Evolutionary conservation across 1,140 invertebrate genomes (phyloP).

Genomic region (Dinothrombium tinctorium): DNA sequence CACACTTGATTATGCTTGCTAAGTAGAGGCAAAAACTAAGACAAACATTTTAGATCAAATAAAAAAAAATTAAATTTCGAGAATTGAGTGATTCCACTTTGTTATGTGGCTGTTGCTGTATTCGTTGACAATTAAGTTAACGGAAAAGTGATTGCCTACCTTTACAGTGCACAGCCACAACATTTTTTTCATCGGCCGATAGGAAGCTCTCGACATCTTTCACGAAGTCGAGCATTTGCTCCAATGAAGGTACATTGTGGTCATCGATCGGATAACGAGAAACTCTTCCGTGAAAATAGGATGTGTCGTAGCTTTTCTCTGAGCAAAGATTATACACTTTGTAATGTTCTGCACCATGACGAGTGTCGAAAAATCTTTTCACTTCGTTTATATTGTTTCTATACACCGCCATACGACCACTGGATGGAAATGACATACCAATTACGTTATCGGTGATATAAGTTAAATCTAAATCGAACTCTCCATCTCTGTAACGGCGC

Average conservation of each 20-base stretch:
- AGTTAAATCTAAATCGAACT: conserved; percentile 33
- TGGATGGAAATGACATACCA: conserved; percentile 35
- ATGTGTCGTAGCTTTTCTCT: conserved; percentile 31
- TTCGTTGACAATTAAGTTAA: not conserved
- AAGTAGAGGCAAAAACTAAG: no score
- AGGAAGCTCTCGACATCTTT: conserved; percentile 28
- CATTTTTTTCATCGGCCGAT: conserved; percentile 25
- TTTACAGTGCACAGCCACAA: conserved; percentile 38
- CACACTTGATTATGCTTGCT: no score
- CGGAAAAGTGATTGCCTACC: conserved; percentile 14
- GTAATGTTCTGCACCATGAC: conserved; percentile 29
- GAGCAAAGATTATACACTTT: conserved; percentile 36
- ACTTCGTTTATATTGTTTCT: conserved; percentile 34
- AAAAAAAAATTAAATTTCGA: no score
- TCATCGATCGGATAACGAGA: conserved; percentile 31
- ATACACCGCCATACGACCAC: conserved; percentile 29
- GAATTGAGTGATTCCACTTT: no score
- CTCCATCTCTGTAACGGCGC: conserved; percentile 28
- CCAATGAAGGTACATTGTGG: conserved; percentile 33
- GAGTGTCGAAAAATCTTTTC: conserved; percentile 29
- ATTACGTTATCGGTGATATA: conserved; percentile 32
- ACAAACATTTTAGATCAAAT: no score
- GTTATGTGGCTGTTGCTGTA: no score
- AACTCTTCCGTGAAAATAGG: conserved; percentile 29
- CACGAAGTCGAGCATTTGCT: conserved; percentile 28